Base-by-base conservation (phyloP, 2,888 invertebrate species). In the Agonopterix subpropinquella region DNA sequence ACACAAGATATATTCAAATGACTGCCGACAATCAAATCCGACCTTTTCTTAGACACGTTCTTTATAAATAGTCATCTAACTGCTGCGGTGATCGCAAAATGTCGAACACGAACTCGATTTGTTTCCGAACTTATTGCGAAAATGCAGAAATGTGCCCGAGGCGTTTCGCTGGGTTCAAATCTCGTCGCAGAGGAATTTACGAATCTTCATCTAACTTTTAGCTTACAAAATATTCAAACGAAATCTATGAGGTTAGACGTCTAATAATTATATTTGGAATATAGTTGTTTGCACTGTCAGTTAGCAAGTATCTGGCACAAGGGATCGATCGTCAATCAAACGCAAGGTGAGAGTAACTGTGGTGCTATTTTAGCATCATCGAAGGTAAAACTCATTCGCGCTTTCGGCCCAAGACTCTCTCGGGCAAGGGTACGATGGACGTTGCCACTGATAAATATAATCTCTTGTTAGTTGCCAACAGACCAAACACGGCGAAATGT, bases 291-390 rank as follows among this genome's bases (percentile, higher is more conserved):
- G 72, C 67, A 70, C 72, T 77, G 75, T 74, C 70, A 71, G 77
- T 82, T 80, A 79, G 70, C 81, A 76, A 77, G 76, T 82, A 83
- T 88, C 86, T 88, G 87, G 88, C 87, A 87, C 85, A 81, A 80
- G 83, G 79, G 81, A 86, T 87, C 83, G 81, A 87, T 87, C 86
- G 85, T 88, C 86, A 87, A 88, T 88, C 87, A 88, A 86, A 86
- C 74, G 83, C 88, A 88, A 88, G 88, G 88, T 83, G 81, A 88
- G 82, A 86, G 86, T 80, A 79, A 84, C 80, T 80, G 77, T 68
- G 73, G 66, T 72, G 82, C 85, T 87, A 88, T 88, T 88, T 88
- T 86, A 83, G 83, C 83, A 80, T 77, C 80, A 80, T 80, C 81
- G 88, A 88, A 88, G 88, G 88, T 85, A 88, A 88, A 80, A 85